Base-by-base conservation (phyloP, 2,888 invertebrate genomes). In the Luperina testacea region DNA sequence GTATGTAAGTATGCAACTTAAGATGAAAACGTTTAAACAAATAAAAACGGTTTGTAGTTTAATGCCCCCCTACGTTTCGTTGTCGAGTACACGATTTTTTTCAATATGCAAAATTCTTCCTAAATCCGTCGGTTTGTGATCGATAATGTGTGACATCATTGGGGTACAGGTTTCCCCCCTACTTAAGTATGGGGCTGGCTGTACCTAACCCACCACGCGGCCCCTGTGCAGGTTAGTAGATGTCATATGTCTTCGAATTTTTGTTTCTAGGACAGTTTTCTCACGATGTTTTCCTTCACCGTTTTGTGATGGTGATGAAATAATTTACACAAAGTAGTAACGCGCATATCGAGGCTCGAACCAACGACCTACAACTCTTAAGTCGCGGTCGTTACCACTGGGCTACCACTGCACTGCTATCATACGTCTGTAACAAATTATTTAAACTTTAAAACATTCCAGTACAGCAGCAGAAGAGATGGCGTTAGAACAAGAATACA, bases 401-500 rank as follows among this genome's bases (percentile, higher is more conserved):
- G 24, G 24, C 57, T 11, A n/a, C n/a, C 11, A 24, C 57, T 57
- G 24, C 24, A 57, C 24, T 57, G 24, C 57, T 24, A 57, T 24
- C n/a, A 2, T 27, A 9, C 7, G 24, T 4, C 15, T 51, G 27
- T 27, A 4, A 77, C 17, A 13, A 38, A 27, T 65, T 6, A 78
- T 71, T n/a, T 27, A 11, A 65, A 53, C 13, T 27, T 51, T 48
- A 13, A 68, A 73, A 42, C 45, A 72, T 86, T 90, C 48, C 81
- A 95, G 95, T 87, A 72, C 86, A 61, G 78, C 59, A 8, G 82
- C 87, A 7, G 88, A 92, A 51, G 91, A 92, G 0, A 78, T 89
- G 77, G 93, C 96, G 1, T 91, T 95, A 69, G 92, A 94, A 48
- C 95, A 97, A 85, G 96, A 97, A 80, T 97, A 97, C 89, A 97